phyloP scores from a whole-genome alignment of 2,113 vertebrate species.

The Chitala chitala region DNA sequence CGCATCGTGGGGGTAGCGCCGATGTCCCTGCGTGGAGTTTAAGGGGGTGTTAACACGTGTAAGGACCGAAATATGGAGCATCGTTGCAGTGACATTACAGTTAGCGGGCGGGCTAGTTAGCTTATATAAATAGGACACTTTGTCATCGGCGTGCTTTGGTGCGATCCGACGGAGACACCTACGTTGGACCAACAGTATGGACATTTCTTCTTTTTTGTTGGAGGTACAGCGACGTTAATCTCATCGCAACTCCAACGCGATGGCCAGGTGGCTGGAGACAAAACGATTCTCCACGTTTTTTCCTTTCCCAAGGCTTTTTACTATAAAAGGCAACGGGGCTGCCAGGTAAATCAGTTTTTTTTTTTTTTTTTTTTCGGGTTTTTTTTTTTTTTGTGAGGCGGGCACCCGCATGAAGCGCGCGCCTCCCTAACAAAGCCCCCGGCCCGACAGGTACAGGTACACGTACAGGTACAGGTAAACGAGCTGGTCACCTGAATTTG shows the following conservation, averaged over 20 bases:
- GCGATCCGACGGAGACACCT: conserved; percentile 12
- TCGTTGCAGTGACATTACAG: conserved; percentile 60
- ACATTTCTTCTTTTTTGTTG: not conserved
- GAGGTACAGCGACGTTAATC: too few relatives aligned
- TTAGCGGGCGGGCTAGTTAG: conserved; percentile 58
- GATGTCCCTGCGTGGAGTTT: conserved; percentile 53
- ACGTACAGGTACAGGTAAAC: conserved; percentile 19
- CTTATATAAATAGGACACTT: conserved; percentile 53
- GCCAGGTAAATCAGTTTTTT: conserved; percentile 3
- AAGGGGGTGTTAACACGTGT: conserved; percentile 61
- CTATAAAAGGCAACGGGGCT: conserved; percentile 8
- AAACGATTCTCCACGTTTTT: conserved; percentile 1
- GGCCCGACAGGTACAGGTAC: not conserved
- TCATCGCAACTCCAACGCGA: conserved; percentile 15
- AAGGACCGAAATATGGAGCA: conserved; percentile 51
- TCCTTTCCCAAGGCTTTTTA: conserved; percentile 1
- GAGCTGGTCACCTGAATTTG: not conserved
- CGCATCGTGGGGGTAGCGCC: conserved; percentile 35
- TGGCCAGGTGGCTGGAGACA: not conserved
- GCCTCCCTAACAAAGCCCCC: conserved; percentile 15
- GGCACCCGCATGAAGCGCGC: not conserved
- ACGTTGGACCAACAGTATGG: not conserved
- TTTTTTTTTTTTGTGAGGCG: not conserved
- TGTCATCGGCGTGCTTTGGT: conserved; percentile 34
- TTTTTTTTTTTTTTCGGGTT: not conserved